Evolutionary conservation across 2,113 vertebrate genomes (phyloP).

Genomic region (Syngnathus typhle): DNA sequence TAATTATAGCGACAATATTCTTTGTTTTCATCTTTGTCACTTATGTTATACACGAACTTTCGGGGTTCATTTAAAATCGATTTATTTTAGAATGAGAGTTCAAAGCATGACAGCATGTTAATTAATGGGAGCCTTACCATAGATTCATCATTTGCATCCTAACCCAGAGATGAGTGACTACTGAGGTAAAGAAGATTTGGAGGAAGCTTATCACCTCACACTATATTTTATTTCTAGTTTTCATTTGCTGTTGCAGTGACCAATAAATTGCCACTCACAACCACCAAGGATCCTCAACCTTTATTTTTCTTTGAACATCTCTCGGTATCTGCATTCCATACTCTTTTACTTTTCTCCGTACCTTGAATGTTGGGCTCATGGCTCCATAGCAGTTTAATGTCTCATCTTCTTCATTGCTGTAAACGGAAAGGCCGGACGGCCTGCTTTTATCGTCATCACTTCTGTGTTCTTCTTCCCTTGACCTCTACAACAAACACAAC

Average conservation of each 20-base stretch:
- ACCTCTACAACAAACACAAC: neutral
- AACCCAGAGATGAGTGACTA: neutral
- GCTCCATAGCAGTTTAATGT: conserved; percentile 55
- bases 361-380: conserved; percentile 74
- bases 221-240: neutral
- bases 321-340: neutral
- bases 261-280: neutral
- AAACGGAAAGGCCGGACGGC: conserved; percentile 8
- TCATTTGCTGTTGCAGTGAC: neutral
- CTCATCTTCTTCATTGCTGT: conserved; percentile 45
- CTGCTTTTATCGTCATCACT: neutral
- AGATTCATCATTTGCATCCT: neutral
- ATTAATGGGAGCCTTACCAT: neutral
- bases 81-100: neutral
- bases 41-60: too few relatives aligned
- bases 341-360: conserved; percentile 27
- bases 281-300: neutral
- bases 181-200: neutral
- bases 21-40: too few relatives aligned
- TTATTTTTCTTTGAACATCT: neutral
- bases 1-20: too few relatives aligned
- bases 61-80: too few relatives aligned
- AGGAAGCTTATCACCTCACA: neutral
- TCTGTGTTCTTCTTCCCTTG: neutral
- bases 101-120: neutral